phyloP scores from a whole-genome alignment of 2,888 invertebrate genomes.

The Autographa pulchrina region DNA sequence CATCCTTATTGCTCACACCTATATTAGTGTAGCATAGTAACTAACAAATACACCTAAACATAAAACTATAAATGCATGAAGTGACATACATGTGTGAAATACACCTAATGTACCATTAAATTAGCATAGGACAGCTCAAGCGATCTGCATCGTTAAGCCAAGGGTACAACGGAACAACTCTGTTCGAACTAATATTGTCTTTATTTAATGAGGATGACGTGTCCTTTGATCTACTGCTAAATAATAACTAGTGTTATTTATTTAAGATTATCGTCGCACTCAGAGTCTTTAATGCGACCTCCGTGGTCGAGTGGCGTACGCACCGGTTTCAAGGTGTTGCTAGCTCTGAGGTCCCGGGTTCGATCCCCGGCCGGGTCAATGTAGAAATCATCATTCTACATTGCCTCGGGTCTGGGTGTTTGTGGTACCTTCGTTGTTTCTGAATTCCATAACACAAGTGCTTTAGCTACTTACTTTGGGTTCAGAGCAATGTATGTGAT shows the following conservation, averaged over 20 bases:
- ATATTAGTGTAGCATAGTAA: neutral
- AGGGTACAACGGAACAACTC: slow-evolving; percentile 46
- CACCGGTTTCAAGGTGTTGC: too few species aligned
- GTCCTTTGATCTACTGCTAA: neutral
- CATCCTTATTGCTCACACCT: neutral
- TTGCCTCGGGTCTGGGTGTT: too few species aligned
- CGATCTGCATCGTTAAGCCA: slow-evolving; percentile 58
- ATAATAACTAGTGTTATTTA: neutral
- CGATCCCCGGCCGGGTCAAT: too few species aligned
- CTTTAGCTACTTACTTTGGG: too few species aligned
- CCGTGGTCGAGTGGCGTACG: too few species aligned
- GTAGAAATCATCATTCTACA: too few species aligned
- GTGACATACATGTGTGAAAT: slow-evolving; percentile 48
- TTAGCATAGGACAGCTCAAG: slow-evolving; percentile 57
- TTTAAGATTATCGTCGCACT: too few species aligned
- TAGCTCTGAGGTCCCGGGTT: too few species aligned
- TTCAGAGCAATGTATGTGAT: too few species aligned
- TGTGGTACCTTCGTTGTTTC: too few species aligned
- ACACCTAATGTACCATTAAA: slow-evolving; percentile 52
- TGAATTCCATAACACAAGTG: too few species aligned
- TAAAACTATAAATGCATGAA: slow-evolving; percentile 28
- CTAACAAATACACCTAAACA: neutral
- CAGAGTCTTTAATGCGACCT: too few species aligned
- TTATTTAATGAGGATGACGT: slow-evolving; percentile 11
- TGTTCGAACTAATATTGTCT: slow-evolving; percentile 12